Conservation (phyloP, 1,140 invertebrate species). For the Lepeophtheirus salmonis region DNA sequence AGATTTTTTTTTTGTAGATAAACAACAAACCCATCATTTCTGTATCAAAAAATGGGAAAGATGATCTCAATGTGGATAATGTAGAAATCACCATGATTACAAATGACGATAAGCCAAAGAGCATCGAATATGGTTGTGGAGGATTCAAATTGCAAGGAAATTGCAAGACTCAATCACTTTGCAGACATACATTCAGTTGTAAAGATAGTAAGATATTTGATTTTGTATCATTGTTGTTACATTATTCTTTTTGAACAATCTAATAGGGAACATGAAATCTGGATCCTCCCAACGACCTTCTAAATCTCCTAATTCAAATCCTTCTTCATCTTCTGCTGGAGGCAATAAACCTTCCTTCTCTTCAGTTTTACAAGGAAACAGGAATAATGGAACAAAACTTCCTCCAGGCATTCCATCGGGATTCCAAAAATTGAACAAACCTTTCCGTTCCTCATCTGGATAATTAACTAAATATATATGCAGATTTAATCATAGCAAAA, state of each 20-base stretch:
- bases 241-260: too few species aligned
- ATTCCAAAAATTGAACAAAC: not conserved
- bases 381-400: too few species aligned
- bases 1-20: conserved; percentile 2
- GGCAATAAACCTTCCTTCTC: too few species aligned
- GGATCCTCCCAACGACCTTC: too few species aligned
- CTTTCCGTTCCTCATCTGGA: not conserved
- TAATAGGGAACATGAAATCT: too few species aligned
- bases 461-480: too few species aligned
- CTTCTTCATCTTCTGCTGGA: too few species aligned
- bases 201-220: too few species aligned
- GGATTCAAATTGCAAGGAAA: not conserved
- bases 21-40: not conserved
- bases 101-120: conserved; percentile 1
- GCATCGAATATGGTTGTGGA: not conserved
- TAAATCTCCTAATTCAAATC: too few species aligned
- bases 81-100: not conserved
- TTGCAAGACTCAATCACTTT: not conserved
- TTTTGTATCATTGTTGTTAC: too few species aligned
- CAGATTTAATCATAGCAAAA: too few species aligned
- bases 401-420: not conserved
- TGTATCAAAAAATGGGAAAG: not conserved
- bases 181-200: not conserved
- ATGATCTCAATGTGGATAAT: not conserved
- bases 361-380: too few species aligned